Evolutionary conservation across 1,140 invertebrate species (phyloP).

Genomic region (Trypoxylus dichotomus): DNA sequence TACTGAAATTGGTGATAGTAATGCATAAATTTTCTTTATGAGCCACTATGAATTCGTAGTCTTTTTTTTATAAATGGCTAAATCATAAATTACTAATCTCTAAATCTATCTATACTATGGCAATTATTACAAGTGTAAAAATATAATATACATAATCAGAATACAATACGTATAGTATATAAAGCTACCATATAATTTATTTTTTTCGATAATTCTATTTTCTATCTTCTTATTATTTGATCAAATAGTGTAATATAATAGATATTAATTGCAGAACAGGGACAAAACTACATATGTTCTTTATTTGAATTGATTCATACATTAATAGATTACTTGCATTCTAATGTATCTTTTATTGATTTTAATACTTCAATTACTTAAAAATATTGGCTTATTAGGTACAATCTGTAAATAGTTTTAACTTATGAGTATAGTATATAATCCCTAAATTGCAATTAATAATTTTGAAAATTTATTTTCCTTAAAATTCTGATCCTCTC

Average conservation of each 20-base stretch:
- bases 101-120: slow-evolving; percentile 21
- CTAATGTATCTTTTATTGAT: not conserved
- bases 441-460: slow-evolving; percentile 5
- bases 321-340: not conserved
- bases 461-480: not conserved
- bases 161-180: not conserved
- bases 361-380: not conserved
- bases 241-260: slow-evolving; percentile 9
- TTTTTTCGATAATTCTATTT: not conserved
- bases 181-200: slow-evolving; percentile 16
- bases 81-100: slow-evolving; percentile 18
- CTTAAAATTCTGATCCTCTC: not conserved
- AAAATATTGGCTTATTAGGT: not conserved
- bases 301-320: too few relatives aligned
- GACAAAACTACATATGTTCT: not conserved
- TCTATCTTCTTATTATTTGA: not conserved
- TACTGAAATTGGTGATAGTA: too few relatives aligned
- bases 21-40: slow-evolving; percentile 10
- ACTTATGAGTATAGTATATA: not conserved
- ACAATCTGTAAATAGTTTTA: too few relatives aligned
- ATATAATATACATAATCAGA: slow-evolving; percentile 17
- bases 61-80: slow-evolving; percentile 25
- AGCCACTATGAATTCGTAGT: slow-evolving; percentile 11
- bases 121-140: slow-evolving; percentile 30
- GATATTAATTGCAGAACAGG: not conserved